These are phyloP conservation scores for Dipodomys stephensi DNA, from an alignment of 2,113 vertebrate species.

Conservation along the genomic window DNA sequence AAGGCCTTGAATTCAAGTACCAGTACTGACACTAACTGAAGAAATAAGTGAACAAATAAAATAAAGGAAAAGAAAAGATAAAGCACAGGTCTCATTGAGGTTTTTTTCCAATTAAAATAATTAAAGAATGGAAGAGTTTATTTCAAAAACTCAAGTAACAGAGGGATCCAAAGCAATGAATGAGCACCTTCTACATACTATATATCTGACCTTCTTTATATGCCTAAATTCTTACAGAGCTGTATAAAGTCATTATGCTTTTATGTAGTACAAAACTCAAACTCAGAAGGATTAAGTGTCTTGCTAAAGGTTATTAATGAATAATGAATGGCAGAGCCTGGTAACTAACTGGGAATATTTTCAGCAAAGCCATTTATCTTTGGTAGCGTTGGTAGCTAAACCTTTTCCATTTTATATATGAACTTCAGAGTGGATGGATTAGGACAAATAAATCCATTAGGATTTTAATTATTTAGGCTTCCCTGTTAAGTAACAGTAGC, in stretches of 20 bases:
- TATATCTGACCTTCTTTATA: neutral
- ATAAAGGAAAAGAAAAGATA: neutral
- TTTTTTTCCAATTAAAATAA: neutral
- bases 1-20: too few relatives aligned
- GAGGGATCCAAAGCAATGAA: neutral
- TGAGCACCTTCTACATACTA: too few relatives aligned
- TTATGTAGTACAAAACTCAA: neutral
- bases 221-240: neutral
- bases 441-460: conserved; percentile 87
- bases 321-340: conserved; percentile 28
- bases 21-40: too few relatives aligned
- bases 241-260: neutral
- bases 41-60: too few relatives aligned
- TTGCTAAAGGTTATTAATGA: conserved; percentile 9
- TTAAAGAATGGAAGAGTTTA: neutral
- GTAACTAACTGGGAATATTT: conserved; percentile 91
- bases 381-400: conserved; percentile 94
- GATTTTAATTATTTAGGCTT: neutral
- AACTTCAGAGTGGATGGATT: conserved; percentile 95
- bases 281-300: neutral
- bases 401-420: conserved; percentile 94
- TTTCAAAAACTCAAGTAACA: neutral
- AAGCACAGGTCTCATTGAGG: neutral
- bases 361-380: conserved; percentile 94
- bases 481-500: neutral